Evolutionary conservation across 2,797 vertebrate species (phyloP).

Genomic region (Platalea minor): DNA sequence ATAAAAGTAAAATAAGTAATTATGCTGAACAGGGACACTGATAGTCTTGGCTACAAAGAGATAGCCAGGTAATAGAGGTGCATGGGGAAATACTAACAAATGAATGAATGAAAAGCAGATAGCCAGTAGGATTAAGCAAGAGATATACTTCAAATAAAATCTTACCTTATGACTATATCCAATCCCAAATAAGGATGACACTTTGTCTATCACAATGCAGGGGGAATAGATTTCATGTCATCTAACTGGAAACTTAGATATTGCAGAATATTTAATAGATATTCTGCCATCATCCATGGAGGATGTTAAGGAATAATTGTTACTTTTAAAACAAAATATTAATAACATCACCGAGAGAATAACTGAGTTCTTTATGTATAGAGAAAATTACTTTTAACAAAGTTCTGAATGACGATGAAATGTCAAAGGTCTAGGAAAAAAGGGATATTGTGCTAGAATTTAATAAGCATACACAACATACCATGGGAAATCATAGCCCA

Average conservation of each 20-base stretch:
- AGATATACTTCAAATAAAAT: not conserved
- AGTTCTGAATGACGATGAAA: not conserved
- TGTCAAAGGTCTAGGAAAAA: not conserved
- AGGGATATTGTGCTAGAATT: not conserved
- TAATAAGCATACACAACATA: not conserved
- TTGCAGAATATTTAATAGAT: not conserved
- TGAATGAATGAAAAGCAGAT: not conserved
- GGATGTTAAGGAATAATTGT: accelerated
- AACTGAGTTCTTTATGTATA: not conserved
- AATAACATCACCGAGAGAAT: not conserved
- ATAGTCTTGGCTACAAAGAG: not conserved
- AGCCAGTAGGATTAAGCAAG: not conserved
- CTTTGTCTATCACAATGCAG: not conserved
- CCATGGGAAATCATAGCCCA: not conserved
- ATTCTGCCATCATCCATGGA: not conserved
- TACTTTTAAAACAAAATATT: not conserved
- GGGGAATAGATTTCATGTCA: not conserved
- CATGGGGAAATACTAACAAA: not conserved
- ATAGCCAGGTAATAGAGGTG: not conserved
- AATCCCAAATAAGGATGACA: not conserved
- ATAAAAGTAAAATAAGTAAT: not conserved
- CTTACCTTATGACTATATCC: not conserved
- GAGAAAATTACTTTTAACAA: not conserved
- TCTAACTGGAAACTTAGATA: not conserved
- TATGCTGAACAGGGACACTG: not conserved